A percentile compares a stretch with the other conserved stretches of the same genome.
These are phyloP conservation scores for Pelecanus crispus DNA, from an alignment of 2,113 vertebrate species.

Conservation along the genomic window DNA sequence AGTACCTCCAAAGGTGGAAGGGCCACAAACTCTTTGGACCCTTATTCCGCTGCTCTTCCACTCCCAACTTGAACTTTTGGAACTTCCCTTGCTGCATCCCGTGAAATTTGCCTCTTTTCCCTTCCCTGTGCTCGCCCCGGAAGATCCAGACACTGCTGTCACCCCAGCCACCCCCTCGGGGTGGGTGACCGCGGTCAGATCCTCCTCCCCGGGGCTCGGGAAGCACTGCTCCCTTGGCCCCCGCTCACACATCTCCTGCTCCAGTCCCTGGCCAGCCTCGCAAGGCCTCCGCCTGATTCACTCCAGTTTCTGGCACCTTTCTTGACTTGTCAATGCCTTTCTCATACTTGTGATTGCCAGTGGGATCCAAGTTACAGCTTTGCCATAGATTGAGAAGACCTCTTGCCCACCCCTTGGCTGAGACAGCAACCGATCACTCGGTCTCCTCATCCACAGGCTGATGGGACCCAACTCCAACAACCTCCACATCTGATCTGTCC, in stretches of 20 bases:
- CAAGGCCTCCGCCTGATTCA: neutral
- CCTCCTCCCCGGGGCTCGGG: fast-evolving
- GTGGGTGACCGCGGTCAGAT: fast-evolving
- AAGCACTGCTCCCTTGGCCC: neutral
- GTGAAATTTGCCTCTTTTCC: neutral
- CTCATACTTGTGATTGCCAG: fast-evolving
- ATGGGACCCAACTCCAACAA: neutral
- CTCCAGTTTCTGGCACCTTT: neutral
- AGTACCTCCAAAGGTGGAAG: neutral
- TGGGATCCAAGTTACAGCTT: neutral
- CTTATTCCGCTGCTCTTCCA: neutral
- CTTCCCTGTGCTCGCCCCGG: neutral
- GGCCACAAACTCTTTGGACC: neutral
- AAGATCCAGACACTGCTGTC: neutral
- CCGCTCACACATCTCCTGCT: neutral
- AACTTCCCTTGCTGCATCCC: neutral
- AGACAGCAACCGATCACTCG: neutral
- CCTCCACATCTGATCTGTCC: neutral
- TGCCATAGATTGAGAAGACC: neutral
- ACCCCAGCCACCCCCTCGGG: fast-evolving
- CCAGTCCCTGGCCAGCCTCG: neutral
- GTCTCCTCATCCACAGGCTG: neutral
- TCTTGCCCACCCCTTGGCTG: neutral
- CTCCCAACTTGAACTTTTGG: neutral
- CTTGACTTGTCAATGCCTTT: neutral